These are phyloP conservation scores for Pristionchus exspectatus DNA, from an alignment of 2,888 invertebrate genomes.

Conservation along the genomic window DNA sequence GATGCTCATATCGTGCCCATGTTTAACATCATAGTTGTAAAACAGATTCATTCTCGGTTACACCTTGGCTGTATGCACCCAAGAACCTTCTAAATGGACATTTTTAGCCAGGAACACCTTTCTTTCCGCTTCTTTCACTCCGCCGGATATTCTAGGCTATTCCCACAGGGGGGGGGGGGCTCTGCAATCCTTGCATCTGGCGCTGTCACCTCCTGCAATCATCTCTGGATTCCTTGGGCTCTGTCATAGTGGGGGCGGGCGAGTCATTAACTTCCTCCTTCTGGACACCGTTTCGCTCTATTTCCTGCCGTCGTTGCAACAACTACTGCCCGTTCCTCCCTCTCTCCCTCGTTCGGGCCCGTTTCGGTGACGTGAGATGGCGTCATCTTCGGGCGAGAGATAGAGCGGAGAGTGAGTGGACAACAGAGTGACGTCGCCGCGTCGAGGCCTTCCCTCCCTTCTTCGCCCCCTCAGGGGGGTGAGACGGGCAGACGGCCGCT, in stretches of 20 bases:
- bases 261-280: neutral
- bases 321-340: neutral
- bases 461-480: conserved; percentile 13
- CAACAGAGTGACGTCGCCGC: conserved; percentile 50
- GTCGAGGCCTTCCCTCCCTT: neutral
- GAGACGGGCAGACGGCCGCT: neutral
- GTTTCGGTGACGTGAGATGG: conserved; percentile 24
- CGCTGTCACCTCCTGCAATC: neutral
- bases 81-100: too few relatives aligned
- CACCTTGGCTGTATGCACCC: neutral
- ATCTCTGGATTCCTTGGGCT: too few relatives aligned
- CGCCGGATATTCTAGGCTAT: too few relatives aligned
- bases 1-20: too few relatives aligned
- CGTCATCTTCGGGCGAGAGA: neutral
- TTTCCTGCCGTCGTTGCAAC: neutral
- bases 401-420: conserved; percentile 3
- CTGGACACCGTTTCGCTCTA: neutral
- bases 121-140: too few relatives aligned
- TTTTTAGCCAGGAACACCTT: too few relatives aligned
- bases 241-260: neutral
- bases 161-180: too few relatives aligned
- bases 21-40: neutral
- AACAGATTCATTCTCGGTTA: neutral
- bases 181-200: neutral
- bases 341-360: neutral